Base-by-base conservation (phyloP, 2,888 invertebrate genomes). In the Stenodera caucasica region DNA sequence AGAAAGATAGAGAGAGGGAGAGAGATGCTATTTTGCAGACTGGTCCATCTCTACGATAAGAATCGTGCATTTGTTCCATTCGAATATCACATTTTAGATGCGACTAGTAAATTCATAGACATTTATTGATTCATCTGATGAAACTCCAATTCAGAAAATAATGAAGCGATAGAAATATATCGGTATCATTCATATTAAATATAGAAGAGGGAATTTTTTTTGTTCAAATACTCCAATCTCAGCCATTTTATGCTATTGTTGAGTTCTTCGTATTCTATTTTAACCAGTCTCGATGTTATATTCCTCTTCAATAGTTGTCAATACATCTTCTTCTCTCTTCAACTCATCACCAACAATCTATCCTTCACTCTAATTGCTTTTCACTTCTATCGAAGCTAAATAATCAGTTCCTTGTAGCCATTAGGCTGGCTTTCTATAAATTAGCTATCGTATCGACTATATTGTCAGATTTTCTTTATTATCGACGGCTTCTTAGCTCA, bases 391-490 rank as follows among this genome's bases (percentile, higher is more conserved):
- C 65, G 60, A 57, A 54, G 56, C 55, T 75, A 75, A 76, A 76
- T 76, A 75, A 75, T 75, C 74, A 75, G 73, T 70, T 72, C 70
- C 70, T 69, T 74, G 73, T 74, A 70, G 71, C 74, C 73, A 75
- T 74, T 75, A 74, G 73, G 68, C 66, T 70, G 63, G 70, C 73
- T 74, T 73, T 70, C 74, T 70, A 75, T 75, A 75, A 75, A 75
- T 75, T 75, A 75, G 71, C 73, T 58, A 60, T 61, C 53, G 63
- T 67, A 71, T 68, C 69, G 70, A 69, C 65, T 67, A 53, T 58
- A 57, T 57, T 61, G 58, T 62, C 64, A 59, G 67, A n/a, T 67
- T 65, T 35, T 6, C 35, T 35, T 35, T 67, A 64, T 67, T 65
- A 65, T 59, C 53, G 15, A 15, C 18, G 33, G 12, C 15, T 33